Conservation (phyloP, 2,113 vertebrate species). For the Thalassarche chlororhynchos region DNA sequence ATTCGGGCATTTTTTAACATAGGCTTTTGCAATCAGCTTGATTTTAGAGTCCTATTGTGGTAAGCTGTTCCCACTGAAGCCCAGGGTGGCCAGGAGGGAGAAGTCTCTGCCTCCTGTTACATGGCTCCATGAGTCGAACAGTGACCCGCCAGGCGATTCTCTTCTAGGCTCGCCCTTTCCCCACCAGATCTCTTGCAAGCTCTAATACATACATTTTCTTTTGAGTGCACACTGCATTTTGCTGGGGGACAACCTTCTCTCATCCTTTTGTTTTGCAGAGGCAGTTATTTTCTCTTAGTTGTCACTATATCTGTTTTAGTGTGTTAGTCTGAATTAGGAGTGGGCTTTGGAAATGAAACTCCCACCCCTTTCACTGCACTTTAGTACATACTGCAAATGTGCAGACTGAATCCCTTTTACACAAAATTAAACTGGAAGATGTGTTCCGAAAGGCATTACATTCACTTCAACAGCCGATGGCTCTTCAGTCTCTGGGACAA, state of each 20-base stretch:
- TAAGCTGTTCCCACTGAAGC: neutral
- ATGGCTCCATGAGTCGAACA: accelerated
- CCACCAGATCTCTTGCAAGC: neutral
- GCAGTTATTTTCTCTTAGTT: neutral
- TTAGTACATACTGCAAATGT: neutral
- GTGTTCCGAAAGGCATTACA: neutral
- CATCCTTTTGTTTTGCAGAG: neutral
- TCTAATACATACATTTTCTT: neutral
- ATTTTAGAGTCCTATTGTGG: neutral
- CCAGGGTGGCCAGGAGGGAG: neutral
- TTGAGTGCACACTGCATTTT: neutral
- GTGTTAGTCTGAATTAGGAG: neutral
- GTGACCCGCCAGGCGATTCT: neutral
- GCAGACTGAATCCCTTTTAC: neutral
- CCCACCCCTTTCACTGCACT: neutral
- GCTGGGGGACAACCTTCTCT: neutral
- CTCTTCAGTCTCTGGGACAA: neutral
- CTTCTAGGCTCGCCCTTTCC: neutral
- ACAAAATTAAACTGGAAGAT: neutral
- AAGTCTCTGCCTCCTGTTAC: neutral
- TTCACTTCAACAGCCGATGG: neutral
- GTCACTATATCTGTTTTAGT: neutral
- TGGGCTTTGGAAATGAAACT: neutral
- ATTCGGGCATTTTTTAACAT: neutral
- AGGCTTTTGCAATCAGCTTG: neutral